phyloP scores from a whole-genome alignment of 1,140 invertebrate species.

The Brachionus asplanchnoidis region DNA sequence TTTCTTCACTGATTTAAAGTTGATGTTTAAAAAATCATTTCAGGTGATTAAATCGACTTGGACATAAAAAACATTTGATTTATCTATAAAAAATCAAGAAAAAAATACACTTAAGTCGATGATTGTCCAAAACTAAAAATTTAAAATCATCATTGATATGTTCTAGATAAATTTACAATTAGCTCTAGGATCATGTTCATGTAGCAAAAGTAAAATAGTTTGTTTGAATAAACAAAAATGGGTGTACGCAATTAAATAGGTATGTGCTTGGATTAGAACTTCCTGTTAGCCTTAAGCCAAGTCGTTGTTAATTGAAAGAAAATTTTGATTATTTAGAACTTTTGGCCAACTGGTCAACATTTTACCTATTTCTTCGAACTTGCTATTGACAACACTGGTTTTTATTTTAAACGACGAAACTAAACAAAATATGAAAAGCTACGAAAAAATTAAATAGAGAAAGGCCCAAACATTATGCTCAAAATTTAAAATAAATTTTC shows the following conservation, averaged over 20 bases:
- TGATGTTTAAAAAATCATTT: not conserved
- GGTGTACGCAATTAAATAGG: not conserved
- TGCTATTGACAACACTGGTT: not conserved
- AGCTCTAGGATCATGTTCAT: not conserved
- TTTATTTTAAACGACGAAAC: not conserved
- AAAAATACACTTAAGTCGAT: not conserved
- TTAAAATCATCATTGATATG: not conserved
- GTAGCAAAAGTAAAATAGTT: not conserved
- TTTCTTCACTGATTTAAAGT: not conserved
- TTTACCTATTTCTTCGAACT: not conserved
- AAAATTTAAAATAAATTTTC: not conserved
- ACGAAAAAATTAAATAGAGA: not conserved
- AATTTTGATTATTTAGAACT: not conserved
- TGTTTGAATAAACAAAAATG: not conserved
- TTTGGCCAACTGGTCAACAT: not conserved
- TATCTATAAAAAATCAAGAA: not conserved
- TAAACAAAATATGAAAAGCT: not conserved
- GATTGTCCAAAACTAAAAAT: not conserved
- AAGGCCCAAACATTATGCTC: not conserved
- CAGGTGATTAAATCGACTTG: not conserved
- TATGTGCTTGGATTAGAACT: not conserved
- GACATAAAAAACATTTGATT: not conserved
- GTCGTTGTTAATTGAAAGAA: not conserved
- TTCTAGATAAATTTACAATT: conserved; percentile 11
- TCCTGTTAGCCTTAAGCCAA: not conserved